Conservation (phyloP, 2,888 invertebrate genomes). For the Malacosoma neustria region DNA sequence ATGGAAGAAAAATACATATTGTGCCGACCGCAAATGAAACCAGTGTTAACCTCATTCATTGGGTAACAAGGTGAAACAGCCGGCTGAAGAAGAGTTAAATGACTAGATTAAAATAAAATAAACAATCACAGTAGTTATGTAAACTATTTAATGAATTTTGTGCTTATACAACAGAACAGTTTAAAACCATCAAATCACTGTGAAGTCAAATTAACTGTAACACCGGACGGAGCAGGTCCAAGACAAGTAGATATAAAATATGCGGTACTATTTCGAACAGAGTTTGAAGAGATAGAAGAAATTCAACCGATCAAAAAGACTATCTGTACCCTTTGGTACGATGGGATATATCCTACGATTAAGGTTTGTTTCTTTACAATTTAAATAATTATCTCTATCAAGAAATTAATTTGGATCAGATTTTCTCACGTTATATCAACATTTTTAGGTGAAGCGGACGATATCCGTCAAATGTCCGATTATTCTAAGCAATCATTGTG, state of each 20-base stretch:
- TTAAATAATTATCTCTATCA: no score
- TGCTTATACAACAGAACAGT: constrained; percentile 56
- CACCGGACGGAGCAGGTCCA: constrained; percentile 50
- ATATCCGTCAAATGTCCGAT: constrained; percentile 54
- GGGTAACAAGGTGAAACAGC: no score
- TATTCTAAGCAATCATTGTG: constrained; percentile 58
- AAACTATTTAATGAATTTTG: no score
- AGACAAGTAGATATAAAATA: constrained; percentile 48
- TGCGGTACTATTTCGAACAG: constrained; percentile 49
- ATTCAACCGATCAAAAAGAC: constrained; percentile 48
- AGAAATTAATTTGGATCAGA: no score
- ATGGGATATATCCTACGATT: constrained; percentile 59
- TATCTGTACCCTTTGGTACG: constrained; percentile 58
- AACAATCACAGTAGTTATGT: no score
- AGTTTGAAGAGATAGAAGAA: constrained; percentile 48
- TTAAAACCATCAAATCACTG: constrained; percentile 51
- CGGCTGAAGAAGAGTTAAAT: no score
- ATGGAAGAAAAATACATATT: no score
- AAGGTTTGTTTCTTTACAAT: no score
- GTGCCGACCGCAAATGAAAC: no score
- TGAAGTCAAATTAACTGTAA: constrained; percentile 39
- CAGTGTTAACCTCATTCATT: no score
- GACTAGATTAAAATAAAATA: no score
- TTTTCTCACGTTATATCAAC: no score
- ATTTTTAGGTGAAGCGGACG: constrained; percentile 57